phyloP scores from a whole-genome alignment of 30 jellyfish, hydroid and myxozoan genomes.

The Sanderia malayensis region DNA sequence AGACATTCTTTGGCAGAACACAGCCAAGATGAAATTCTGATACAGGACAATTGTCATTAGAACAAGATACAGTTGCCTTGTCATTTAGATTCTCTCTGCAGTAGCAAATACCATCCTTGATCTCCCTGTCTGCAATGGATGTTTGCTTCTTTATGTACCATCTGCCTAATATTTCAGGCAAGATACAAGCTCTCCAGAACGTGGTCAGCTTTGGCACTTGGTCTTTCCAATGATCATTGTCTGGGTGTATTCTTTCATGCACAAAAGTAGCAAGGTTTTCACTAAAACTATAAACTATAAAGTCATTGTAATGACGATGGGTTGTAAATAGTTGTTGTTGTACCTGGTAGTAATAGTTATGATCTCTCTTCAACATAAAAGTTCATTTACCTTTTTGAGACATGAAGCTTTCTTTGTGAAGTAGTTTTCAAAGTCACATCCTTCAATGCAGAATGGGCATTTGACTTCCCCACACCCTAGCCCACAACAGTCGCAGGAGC shows the following conservation, averaged over 20 bases:
- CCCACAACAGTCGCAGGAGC: slow-evolving; percentile 34
- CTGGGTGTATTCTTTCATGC: not conserved
- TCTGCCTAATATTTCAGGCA: not conserved
- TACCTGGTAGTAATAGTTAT: slow-evolving; percentile 18
- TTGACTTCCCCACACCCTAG: slow-evolving; percentile 14
- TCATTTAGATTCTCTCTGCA: not conserved
- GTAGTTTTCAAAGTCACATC: slow-evolving; percentile 23
- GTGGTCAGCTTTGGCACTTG: not conserved
- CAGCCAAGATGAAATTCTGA: not conserved
- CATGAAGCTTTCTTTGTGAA: slow-evolving; percentile 19
- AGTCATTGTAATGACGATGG: slow-evolving; percentile 19
- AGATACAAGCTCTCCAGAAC: not conserved
- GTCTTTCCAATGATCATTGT: not conserved
- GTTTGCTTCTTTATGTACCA: not conserved
- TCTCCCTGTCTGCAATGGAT: not conserved
- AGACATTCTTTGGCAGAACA: not conserved
- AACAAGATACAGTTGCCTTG: not conserved
- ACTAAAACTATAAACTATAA: slow-evolving; percentile 33
- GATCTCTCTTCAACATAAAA: slow-evolving; percentile 7
- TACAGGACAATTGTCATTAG: not conserved
- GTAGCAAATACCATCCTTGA: not conserved
- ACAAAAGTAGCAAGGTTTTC: not conserved
- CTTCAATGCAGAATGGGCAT: slow-evolving; percentile 8
- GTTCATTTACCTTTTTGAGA: slow-evolving; percentile 21
- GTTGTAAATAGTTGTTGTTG: slow-evolving; percentile 33